phyloP scores from a whole-genome alignment of 64 coral and sea anemone genomes.

The Porites lutea region DNA sequence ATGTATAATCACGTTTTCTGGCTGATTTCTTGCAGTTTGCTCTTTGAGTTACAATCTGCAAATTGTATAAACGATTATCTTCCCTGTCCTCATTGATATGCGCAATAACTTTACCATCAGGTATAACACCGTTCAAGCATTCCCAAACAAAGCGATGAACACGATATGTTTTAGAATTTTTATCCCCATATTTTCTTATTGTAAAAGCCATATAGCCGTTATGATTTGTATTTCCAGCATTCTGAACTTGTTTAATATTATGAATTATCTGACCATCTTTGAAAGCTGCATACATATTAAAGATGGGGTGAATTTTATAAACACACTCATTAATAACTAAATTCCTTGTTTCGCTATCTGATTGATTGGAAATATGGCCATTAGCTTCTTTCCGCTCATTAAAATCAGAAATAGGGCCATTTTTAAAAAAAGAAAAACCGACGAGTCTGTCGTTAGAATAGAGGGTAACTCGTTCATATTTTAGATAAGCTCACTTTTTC shows the following conservation, averaged over 20 bases:
- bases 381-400: no score
- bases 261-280: conserved; percentile 28
- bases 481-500: no score
- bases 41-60: conserved; percentile 43
- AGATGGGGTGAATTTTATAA: conserved; percentile 47
- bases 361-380: no score
- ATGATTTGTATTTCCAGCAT: conserved; percentile 4
- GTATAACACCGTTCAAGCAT: conserved; percentile 21
- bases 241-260: conserved; percentile 9
- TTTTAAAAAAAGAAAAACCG: no score
- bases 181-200: conserved; percentile 40
- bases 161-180: not conserved
- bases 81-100: conserved; percentile 35
- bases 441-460: no score
- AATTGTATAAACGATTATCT: conserved; percentile 39
- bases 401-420: no score
- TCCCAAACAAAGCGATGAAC: conserved; percentile 57
- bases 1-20: conserved; percentile 41
- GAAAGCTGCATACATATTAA: conserved; percentile 7
- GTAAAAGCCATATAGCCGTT: conserved; percentile 3
- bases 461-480: no score
- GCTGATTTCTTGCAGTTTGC: conserved; percentile 33
- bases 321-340: not conserved
- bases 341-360: no score
- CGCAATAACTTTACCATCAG: conserved; percentile 26